A percentile compares a stretch with the other conserved stretches of the same genome.
These are phyloP conservation scores for Tragelaphus buxtoni DNA, from an alignment of 2,113 vertebrate species.

Conservation along the genomic window DNA sequence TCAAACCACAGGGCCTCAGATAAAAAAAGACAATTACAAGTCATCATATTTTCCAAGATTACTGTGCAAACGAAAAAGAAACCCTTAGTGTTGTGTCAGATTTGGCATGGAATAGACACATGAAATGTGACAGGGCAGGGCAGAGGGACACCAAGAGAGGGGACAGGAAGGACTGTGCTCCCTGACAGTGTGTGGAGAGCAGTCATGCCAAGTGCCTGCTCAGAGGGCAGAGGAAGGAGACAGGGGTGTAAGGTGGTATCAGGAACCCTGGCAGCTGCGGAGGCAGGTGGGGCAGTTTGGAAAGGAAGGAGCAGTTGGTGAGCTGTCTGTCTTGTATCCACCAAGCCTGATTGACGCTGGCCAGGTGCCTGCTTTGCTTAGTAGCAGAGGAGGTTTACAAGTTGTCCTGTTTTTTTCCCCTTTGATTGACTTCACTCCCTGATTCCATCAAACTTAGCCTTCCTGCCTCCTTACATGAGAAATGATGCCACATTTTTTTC, in stretches of 20 bases:
- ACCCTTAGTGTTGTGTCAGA: not conserved
- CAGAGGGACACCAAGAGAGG: not conserved
- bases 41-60: slow-evolving; percentile 36
- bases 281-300: not conserved
- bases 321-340: not conserved
- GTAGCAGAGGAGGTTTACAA: not conserved
- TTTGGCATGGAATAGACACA: not conserved
- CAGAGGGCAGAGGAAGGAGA: not conserved
- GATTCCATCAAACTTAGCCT: not conserved
- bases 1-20: slow-evolving; percentile 35
- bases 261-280: not conserved
- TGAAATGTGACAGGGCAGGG: not conserved
- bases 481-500: not conserved
- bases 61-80: slow-evolving; percentile 8
- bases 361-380: not conserved
- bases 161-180: not conserved
- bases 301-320: not conserved
- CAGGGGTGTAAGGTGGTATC: not conserved
- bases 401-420: not conserved
- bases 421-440: slow-evolving; percentile 14
- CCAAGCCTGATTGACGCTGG: not conserved
- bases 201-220: not conserved
- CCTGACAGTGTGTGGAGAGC: not conserved
- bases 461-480: not conserved
- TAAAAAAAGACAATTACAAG: not conserved